Percentiles rank a stretch among this genome's conserved stretches.
phyloP scores from a whole-genome alignment of 2,113 vertebrate genomes.

The Bos javanicus region DNA sequence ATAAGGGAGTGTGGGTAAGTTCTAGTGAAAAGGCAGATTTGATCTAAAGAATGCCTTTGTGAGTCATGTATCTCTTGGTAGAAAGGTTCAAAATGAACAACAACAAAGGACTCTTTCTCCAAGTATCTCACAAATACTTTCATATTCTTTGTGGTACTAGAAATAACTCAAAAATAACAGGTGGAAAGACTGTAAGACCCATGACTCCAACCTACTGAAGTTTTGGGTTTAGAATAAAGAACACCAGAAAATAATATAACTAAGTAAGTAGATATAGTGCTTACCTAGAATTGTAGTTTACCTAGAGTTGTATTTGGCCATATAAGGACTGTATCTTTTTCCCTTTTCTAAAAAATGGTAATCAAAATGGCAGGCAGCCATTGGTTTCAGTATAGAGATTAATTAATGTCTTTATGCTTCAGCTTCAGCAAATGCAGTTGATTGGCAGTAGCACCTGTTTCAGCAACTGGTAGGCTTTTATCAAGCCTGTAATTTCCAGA shows the following conservation, averaged over 20 bases:
- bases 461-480: slow-evolving; percentile 83
- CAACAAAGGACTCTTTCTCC: neutral
- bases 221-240: neutral
- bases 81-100: neutral
- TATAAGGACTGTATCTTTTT: neutral
- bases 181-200: neutral
- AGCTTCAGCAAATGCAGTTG: slow-evolving; percentile 82
- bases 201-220: neutral
- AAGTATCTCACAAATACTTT: neutral
- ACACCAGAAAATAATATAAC: neutral
- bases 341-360: slow-evolving; percentile 66
- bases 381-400: slow-evolving; percentile 79
- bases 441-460: slow-evolving; percentile 91
- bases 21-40: neutral
- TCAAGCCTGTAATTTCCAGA: slow-evolving; percentile 79
- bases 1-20: neutral
- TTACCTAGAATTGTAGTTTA: slow-evolving; percentile 28
- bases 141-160: slow-evolving; percentile 18
- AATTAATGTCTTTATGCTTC: slow-evolving; percentile 81
- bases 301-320: neutral
- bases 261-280: neutral
- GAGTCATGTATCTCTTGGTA: neutral
- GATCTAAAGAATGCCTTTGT: neutral
- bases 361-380: slow-evolving; percentile 69
- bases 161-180: slow-evolving; percentile 2